Evolutionary conservation across 2,888 invertebrate genomes (phyloP), one percentile per base, ranked within the genome.

Genomic region (Ormia ochracea): DNA sequence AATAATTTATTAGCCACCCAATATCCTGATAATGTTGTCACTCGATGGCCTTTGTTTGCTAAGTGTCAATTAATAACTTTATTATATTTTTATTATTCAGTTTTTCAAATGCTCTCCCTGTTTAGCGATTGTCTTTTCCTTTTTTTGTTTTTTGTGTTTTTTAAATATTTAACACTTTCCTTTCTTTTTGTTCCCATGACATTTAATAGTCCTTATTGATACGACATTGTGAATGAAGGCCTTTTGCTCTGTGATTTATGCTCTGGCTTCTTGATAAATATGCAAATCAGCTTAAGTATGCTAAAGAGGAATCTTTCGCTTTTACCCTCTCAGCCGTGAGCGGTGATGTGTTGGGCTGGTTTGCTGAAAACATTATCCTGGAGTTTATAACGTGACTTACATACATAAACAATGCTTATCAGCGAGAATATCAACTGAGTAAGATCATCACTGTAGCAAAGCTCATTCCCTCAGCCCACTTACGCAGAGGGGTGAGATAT

Each of bases 161-260:
- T 48, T 5, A 4, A 19, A 26, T 7, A n/a, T 61, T 38, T 43
- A 36, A 78, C 78, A 54, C 33, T 41, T 63, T 63, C 56, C 73
- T 58, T n/a, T n/a, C n/a, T 28, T n/a, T 74, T 81, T 81, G 81
- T 82, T 82, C 79, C 79, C 81, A 82, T 81, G 74, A 81, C 75
- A 78, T 73, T 68, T 43, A 52, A 59, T 65, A 56, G 36, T 63
- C 36, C 43, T 48, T 74, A 74, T 74, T 74, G 74, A 74, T 72
- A 52, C 21, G 6, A 61, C 17, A 48, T 19, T 41, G 10, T 10
- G 26, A 36, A 33, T 6, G 33, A 26, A 63, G 5, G 10, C 48
- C 56, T 14, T 65, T 52, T 54, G 31, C 28, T 17, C 21, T 4
- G 9, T 75, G 66, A 75, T 75, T 75, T 59, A 68, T 75, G 33